A percentile compares a stretch with the other conserved stretches of the same genome.
Evolutionary conservation across 2,113 vertebrate genomes (phyloP).

Genomic region (Odontesthes bonariensis): DNA sequence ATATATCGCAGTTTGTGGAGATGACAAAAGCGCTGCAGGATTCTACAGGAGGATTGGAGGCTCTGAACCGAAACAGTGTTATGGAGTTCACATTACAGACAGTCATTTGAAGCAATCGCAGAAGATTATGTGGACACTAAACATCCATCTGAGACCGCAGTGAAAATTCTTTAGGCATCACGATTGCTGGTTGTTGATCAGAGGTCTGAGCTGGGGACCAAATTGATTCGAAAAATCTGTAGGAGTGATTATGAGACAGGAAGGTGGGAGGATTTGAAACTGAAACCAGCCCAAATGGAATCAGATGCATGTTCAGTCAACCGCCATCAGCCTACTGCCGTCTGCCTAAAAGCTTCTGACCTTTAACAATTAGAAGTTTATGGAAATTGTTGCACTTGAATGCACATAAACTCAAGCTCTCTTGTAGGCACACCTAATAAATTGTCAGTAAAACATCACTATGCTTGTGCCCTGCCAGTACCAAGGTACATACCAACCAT

Average conservation of each 20-base stretch:
- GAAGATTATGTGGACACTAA: slow-evolving; percentile 46
- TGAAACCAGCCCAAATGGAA: slow-evolving; percentile 78
- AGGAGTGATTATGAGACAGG: slow-evolving; percentile 76
- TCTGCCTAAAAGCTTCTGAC: slow-evolving; percentile 69
- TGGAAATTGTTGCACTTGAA: slow-evolving; percentile 69
- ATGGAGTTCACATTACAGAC: slow-evolving; percentile 29
- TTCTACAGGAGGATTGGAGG: slow-evolving; percentile 44
- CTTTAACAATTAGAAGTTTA: slow-evolving; percentile 74
- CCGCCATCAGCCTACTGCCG: slow-evolving; percentile 67
- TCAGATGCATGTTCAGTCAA: slow-evolving; percentile 72
- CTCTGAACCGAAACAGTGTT: slow-evolving; percentile 10
- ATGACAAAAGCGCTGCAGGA: slow-evolving; percentile 28
- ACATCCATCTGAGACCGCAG: slow-evolving; percentile 41
- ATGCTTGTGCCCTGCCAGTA: slow-evolving; percentile 3
- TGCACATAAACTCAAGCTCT: slow-evolving; percentile 13
- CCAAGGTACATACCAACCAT: not conserved
- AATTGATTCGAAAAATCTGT: slow-evolving; percentile 69
- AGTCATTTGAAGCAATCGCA: slow-evolving; percentile 49
- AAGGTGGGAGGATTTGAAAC: slow-evolving; percentile 80
- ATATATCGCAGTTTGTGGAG: slow-evolving; percentile 39
- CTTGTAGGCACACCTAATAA: slow-evolving; percentile 19
- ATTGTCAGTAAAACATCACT: slow-evolving; percentile 1
- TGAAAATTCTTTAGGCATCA: slow-evolving; percentile 19
- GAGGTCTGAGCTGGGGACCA: slow-evolving; percentile 16
- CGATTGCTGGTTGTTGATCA: slow-evolving; percentile 57